These are phyloP conservation scores for Melospiza melodia DNA, from an alignment of 2,113 vertebrate genomes.

Conservation along the genomic window DNA sequence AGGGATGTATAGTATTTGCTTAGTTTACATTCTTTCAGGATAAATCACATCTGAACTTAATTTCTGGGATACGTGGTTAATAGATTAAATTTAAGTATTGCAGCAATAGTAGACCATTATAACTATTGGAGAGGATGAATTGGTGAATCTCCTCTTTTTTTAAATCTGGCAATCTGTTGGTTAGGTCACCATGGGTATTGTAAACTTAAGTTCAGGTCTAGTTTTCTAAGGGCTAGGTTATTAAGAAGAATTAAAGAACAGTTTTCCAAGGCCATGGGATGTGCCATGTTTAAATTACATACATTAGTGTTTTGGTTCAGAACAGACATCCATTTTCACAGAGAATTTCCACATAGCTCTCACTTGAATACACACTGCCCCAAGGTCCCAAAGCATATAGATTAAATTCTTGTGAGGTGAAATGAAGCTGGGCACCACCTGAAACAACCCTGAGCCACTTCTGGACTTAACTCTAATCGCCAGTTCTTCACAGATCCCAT, in stretches of 20 bases:
- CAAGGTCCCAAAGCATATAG: neutral
- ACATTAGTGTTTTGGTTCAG: neutral
- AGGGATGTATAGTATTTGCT: neutral
- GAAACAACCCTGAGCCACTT: neutral
- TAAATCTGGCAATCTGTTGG: neutral
- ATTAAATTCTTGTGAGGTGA: neutral
- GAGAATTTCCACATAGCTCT: neutral
- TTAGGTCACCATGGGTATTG: neutral
- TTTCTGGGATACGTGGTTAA: neutral
- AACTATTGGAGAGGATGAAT: neutral
- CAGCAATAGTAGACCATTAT: neutral
- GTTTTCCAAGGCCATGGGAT: neutral
- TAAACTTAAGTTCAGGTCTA: neutral
- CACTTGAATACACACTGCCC: accelerated
- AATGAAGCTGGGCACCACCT: neutral
- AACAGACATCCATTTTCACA: neutral
- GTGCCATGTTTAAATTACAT: neutral
- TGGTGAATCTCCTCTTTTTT: neutral
- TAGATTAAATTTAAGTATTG: neutral
- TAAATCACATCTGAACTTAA: neutral
- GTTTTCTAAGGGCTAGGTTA: neutral
- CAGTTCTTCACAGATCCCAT: neutral
- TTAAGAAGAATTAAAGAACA: neutral
- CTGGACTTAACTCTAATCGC: neutral
- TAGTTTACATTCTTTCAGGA: neutral